Conservation (phyloP, 1,140 invertebrate genomes). For the Drosophila orena region DNA sequence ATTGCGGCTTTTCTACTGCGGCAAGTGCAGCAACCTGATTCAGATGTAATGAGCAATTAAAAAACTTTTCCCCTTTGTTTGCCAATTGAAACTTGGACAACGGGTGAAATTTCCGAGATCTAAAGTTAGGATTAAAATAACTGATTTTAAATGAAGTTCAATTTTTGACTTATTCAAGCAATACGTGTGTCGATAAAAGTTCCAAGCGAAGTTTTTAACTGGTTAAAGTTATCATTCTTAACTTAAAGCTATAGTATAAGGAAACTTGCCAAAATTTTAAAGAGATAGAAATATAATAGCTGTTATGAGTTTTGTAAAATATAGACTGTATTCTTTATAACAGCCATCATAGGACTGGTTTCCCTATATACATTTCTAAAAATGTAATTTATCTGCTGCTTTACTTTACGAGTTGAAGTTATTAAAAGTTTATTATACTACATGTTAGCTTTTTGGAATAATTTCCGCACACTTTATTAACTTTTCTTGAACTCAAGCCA, state of each 20-base stretch:
- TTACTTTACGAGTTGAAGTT: background rate
- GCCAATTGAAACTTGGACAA: conserved; percentile 35
- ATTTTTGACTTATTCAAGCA: background rate
- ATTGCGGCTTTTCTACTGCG: conserved; percentile 52
- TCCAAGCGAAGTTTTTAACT: background rate
- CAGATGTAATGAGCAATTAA: conserved; percentile 76
- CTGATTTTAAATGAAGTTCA: background rate
- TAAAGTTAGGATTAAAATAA: conserved; percentile 26
- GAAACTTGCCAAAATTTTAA: too few relatives aligned
- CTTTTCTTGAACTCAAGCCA: background rate
- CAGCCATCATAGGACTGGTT: too few relatives aligned
- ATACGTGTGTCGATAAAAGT: background rate
- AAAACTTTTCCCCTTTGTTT: conserved; percentile 59
- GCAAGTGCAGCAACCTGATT: conserved; percentile 64
- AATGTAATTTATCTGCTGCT: too few relatives aligned
- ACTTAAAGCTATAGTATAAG: too few relatives aligned
- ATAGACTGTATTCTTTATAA: too few relatives aligned
- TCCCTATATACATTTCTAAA: too few relatives aligned
- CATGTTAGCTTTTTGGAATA: background rate
- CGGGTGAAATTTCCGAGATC: conserved; percentile 1
- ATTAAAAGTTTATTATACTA: background rate
- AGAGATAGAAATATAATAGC: too few relatives aligned
- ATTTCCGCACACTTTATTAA: background rate
- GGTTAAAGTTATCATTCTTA: background rate
- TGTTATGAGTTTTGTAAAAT: too few relatives aligned